Evolutionary conservation across 2,888 invertebrate species (phyloP).

Genomic region (Alsophila aescularia): DNA sequence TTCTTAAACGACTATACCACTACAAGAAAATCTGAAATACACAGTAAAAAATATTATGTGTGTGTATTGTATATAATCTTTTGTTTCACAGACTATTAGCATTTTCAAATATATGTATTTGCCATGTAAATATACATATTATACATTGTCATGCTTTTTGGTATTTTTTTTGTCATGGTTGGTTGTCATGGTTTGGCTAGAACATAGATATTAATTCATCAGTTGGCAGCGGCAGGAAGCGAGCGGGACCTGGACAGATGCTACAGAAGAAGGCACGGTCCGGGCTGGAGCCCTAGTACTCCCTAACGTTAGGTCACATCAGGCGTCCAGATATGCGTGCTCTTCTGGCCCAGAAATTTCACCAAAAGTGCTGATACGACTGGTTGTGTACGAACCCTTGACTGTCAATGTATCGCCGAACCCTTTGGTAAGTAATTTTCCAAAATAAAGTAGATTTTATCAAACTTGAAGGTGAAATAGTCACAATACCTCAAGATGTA

Average conservation of each 20-base stretch:
- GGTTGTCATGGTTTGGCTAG: constrained; percentile 10
- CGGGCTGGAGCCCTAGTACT: constrained; percentile 73
- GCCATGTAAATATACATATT: not conserved
- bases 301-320: constrained; percentile 85
- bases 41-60: too few relatives aligned
- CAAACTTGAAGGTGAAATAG: too few relatives aligned
- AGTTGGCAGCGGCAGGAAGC: constrained; percentile 79
- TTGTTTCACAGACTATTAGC: too few relatives aligned
- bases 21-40: too few relatives aligned
- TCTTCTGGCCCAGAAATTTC: constrained; percentile 87
- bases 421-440: constrained; percentile 80
- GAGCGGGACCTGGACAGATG: constrained; percentile 66
- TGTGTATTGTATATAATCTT: too few relatives aligned
- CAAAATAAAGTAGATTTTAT: not conserved
- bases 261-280: constrained; percentile 65
- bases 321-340: constrained; percentile 89
- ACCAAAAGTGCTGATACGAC: constrained; percentile 86
- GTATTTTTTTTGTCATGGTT: too few relatives aligned
- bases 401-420: constrained; percentile 87
- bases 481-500: too few relatives aligned
- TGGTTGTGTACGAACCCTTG: constrained; percentile 87
- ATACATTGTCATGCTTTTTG: not conserved
- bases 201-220: constrained; percentile 34
- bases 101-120: not conserved
- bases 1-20: too few relatives aligned